phyloP scores from a whole-genome alignment of 2,888 invertebrate genomes.

The Diadegma fenestrale region DNA sequence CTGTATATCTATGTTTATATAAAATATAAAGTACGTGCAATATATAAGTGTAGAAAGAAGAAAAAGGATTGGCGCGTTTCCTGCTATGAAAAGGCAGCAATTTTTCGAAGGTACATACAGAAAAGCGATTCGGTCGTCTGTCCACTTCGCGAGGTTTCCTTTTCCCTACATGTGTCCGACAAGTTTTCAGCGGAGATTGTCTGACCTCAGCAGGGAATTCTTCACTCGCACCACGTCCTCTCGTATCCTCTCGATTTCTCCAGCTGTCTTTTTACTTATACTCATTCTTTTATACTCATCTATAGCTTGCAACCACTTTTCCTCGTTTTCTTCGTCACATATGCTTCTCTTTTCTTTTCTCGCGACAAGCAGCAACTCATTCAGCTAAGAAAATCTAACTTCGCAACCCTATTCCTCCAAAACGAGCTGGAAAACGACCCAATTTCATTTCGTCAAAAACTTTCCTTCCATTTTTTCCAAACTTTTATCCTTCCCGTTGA shows the following conservation, averaged over 20 bases:
- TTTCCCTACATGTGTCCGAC: conserved; percentile 49
- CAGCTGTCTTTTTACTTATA: conserved; percentile 21
- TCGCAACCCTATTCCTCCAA: background rate
- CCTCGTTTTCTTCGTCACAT: background rate
- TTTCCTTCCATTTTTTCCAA: background rate
- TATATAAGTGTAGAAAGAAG: conserved; percentile 27
- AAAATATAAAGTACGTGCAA: background rate
- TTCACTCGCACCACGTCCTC: conserved; percentile 56
- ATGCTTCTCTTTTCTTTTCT: conserved; percentile 3
- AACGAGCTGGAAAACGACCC: background rate
- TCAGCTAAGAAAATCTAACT: background rate
- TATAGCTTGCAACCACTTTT: conserved; percentile 6
- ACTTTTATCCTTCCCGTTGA: background rate
- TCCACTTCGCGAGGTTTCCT: conserved; percentile 43
- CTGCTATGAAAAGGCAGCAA: conserved; percentile 62
- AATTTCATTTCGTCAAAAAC: background rate
- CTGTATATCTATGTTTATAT: background rate
- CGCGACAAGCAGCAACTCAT: background rate
- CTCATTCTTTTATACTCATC: background rate
- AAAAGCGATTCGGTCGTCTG: conserved; percentile 39
- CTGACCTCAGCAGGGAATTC: conserved; percentile 66
- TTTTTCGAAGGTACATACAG: conserved; percentile 63
- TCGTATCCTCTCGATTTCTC: conserved; percentile 34
- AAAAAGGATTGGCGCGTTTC: conserved; percentile 54
- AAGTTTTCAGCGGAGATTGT: conserved; percentile 64